Evolutionary conservation across 2,113 vertebrate genomes (phyloP), one percentile per base, ranked within the genome.

Genomic region (Menura novaehollandiae): DNA sequence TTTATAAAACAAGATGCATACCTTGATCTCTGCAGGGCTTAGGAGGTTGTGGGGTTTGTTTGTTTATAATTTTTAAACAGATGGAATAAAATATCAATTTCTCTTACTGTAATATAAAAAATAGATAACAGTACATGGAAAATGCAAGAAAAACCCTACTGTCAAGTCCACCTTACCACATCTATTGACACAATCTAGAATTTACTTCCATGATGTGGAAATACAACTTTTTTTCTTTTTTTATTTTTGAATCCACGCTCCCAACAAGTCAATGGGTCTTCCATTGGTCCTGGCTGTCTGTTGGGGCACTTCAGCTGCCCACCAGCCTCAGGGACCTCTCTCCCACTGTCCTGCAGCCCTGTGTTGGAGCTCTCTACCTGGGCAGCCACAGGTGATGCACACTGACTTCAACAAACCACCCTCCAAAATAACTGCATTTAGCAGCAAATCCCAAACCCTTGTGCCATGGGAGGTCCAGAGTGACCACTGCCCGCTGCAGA

Each of bases 391-490:
- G 16, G 33, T 10, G 2, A 68, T 3, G 12, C 27, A n/a, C 6
- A 0, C 1, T 37, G 37, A 30, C 53, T 13, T 4, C 41, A 58
- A 19, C 26, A 85, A 87, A 5, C 1, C 47, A 66, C 24, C n/a
- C 60, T 10, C 53, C 81, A 69, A 39, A 78, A 37, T 1, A 32
- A 6, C 16, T 35, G 37, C 20, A 35, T 16, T 63, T 16, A 23
- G 37, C 0, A 27, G 17, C 5, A 32, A 89, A 92, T 43, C 49
- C 88, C 66, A 73, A 79, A 76, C 7, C 6, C 19, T 68, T 24
- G 10, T 26, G 22, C 9, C 8, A 1, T 3, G 10, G 8, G 2
- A 89, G 37, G 32, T 27, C n/a, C 11, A 1, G 53, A 0, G 0
- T 6, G 35, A 66, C 19, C 58, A 15, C 22, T 76, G 83, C 56